Evolutionary conservation across 2,797 vertebrate species (phyloP).

Genomic region (Zenarchopterus dispar): DNA sequence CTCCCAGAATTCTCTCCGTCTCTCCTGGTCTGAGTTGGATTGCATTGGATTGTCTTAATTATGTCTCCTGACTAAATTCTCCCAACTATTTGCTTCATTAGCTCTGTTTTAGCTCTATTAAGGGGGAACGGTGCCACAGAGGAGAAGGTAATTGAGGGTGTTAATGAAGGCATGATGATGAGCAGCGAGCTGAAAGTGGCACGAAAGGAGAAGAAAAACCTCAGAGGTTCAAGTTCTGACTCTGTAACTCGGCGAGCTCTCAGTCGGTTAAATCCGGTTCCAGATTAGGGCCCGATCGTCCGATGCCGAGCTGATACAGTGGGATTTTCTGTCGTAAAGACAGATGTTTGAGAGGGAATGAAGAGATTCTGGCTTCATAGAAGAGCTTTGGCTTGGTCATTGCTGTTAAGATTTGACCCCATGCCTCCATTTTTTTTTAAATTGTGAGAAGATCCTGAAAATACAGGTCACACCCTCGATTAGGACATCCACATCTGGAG

Average conservation of each 20-base stretch:
- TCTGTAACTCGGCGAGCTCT: conserved; percentile 46
- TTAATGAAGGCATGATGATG: conserved; percentile 70
- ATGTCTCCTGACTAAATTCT: conserved; percentile 82
- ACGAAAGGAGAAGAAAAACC: conserved; percentile 23
- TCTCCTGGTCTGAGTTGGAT: conserved; percentile 64
- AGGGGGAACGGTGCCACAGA: conserved; percentile 60
- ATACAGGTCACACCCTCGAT: conserved; percentile 19
- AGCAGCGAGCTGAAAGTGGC: conserved; percentile 35
- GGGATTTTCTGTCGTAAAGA: conserved; percentile 76
- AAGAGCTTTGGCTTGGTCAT: conserved; percentile 69
- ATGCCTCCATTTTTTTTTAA: conserved; percentile 62
- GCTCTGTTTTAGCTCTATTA: conserved; percentile 77
- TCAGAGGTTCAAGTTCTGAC: conserved; percentile 16
- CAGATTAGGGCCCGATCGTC: conserved; percentile 74
- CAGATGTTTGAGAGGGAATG: conserved; percentile 76
- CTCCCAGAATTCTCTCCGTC: conserved; percentile 29
- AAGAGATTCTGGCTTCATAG: conserved; percentile 62
- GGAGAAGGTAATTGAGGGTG: conserved; percentile 66
- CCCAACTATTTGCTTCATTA: conserved; percentile 84
- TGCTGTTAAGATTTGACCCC: conserved; percentile 49
- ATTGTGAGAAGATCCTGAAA: conserved; percentile 41
- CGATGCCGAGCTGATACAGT: conserved; percentile 69
- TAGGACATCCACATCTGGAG: too few species aligned
- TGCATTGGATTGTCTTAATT: conserved; percentile 80
- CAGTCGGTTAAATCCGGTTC: conserved; percentile 54